Conservation (phyloP, 64 coral and sea anemone species). For the Stichodactyla helianthus region DNA sequence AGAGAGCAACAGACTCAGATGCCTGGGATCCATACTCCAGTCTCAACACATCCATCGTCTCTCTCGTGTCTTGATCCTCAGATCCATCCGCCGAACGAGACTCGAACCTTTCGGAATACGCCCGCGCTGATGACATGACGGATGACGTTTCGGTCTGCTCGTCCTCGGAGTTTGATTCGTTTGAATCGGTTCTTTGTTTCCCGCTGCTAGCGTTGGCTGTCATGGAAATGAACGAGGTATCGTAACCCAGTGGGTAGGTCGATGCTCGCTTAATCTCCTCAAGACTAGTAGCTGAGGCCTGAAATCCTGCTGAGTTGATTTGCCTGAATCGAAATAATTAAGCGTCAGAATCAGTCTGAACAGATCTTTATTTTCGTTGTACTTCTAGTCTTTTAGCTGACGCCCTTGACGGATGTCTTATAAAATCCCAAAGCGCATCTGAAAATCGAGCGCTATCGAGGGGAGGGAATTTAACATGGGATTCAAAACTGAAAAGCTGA, state of each 20-base stretch:
- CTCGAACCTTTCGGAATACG: constrained; percentile 53
- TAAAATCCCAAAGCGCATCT: too few species aligned
- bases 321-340: constrained; percentile 30
- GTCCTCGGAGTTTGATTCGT: constrained; percentile 76
- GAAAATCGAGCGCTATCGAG: too few species aligned
- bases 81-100: constrained; percentile 58
- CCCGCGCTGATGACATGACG: constrained; percentile 86
- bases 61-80: constrained; percentile 39
- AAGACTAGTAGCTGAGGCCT: constrained; percentile 16
- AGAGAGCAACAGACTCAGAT: constrained; percentile 50
- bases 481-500: too few species aligned
- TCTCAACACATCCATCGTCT: constrained; percentile 42
- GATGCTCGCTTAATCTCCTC: constrained; percentile 50
- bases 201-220: constrained; percentile 74
- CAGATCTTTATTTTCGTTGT: too few species aligned
- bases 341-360: too few species aligned
- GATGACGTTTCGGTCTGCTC: constrained; percentile 57
- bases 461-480: too few species aligned
- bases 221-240: constrained; percentile 70
- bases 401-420: too few species aligned
- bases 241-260: constrained; percentile 71
- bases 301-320: constrained; percentile 48
- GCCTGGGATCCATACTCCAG: constrained; percentile 46
- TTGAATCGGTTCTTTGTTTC: constrained; percentile 56
- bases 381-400: too few species aligned